Conservation (phyloP, 2,113 vertebrate species). For the Lepus timidus region DNA sequence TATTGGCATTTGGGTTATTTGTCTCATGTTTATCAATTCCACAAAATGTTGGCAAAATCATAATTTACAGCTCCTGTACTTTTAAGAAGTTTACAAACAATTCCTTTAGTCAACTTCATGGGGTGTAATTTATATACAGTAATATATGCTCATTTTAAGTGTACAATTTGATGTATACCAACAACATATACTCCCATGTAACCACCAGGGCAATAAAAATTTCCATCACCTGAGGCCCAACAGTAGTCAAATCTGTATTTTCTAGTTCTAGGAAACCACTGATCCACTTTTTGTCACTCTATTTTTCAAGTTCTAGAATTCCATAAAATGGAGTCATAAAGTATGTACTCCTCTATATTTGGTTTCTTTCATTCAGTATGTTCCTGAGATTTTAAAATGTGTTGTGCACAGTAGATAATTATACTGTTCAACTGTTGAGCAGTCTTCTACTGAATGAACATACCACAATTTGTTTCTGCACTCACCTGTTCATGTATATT, state of each 20-base stretch:
- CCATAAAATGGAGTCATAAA: slow-evolving; percentile 2
- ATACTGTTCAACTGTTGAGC: background rate
- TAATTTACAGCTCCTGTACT: background rate
- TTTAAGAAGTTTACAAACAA: background rate
- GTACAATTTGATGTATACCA: background rate
- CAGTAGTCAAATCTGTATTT: background rate
- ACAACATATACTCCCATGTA: background rate
- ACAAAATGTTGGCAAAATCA: background rate
- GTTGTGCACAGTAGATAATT: background rate
- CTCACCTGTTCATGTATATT: background rate
- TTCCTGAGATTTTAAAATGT: background rate
- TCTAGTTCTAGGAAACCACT: background rate
- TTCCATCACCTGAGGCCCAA: background rate
- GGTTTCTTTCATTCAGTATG: background rate
- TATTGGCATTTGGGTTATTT: background rate
- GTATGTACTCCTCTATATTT: background rate
- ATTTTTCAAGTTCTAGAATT: background rate
- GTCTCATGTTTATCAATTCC: background rate
- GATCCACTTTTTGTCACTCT: slow-evolving; percentile 20
- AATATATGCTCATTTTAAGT: slow-evolving; percentile 5
- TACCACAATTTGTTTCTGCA: background rate
- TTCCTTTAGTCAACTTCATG: background rate
- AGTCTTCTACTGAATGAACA: background rate
- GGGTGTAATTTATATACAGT: background rate
- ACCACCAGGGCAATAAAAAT: background rate